Evolutionary conservation across 2,113 vertebrate genomes (phyloP).

Genomic region (Psettodes erumei): DNA sequence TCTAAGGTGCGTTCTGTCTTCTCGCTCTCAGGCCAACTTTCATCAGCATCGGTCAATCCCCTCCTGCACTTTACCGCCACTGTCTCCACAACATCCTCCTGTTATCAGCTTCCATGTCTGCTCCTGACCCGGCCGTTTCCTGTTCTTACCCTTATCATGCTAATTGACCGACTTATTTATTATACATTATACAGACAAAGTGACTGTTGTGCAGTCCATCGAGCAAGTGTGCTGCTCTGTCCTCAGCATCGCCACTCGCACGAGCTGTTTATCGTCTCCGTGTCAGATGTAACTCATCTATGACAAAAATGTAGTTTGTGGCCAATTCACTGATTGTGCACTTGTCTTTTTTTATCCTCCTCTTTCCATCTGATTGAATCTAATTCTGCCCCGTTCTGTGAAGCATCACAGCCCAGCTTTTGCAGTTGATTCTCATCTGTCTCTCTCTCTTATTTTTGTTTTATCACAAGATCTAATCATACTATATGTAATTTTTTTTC

Average conservation of each 20-base stretch:
- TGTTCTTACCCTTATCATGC: slow-evolving; percentile 57
- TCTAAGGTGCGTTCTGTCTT: slow-evolving; percentile 7
- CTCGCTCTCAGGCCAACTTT: slow-evolving; percentile 1
- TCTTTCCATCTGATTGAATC: slow-evolving; percentile 50
- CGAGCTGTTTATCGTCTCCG: slow-evolving; percentile 24
- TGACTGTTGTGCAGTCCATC: slow-evolving; percentile 41
- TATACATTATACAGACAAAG: slow-evolving; percentile 61
- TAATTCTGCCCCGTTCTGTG: slow-evolving; percentile 32
- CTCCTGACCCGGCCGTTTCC: slow-evolving; percentile 53
- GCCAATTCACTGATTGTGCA: slow-evolving; percentile 37
- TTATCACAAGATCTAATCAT: slow-evolving; percentile 33
- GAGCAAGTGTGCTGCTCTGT: neutral
- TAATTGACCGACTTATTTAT: slow-evolving; percentile 69
- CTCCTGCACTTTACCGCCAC: slow-evolving; percentile 34
- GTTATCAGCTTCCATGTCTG: slow-evolving; percentile 38
- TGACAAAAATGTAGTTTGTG: slow-evolving; percentile 24
- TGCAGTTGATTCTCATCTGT: slow-evolving; percentile 34
- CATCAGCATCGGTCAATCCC: slow-evolving; percentile 28
- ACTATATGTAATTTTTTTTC: slow-evolving; percentile 43
- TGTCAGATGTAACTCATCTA: slow-evolving; percentile 40
- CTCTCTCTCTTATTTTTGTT: neutral
- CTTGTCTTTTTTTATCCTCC: slow-evolving; percentile 5
- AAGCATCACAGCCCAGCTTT: slow-evolving; percentile 39
- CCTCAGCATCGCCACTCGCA: slow-evolving; percentile 5
- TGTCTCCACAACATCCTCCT: slow-evolving; percentile 55